These are phyloP conservation scores for Apantesis nais DNA, from an alignment of 2,888 invertebrate genomes.

Conservation along the genomic window DNA sequence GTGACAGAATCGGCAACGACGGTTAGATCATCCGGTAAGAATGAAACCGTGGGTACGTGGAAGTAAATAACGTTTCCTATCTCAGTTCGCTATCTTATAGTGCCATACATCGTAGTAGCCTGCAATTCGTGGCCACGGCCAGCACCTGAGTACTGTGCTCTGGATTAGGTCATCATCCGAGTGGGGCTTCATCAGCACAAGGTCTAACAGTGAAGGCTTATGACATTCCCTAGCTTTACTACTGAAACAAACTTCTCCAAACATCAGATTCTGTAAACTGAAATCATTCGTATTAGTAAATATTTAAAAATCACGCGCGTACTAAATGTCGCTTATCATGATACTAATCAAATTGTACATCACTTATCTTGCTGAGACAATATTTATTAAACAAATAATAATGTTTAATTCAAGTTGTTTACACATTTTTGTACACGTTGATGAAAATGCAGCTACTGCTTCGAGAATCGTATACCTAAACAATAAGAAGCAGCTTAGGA, in stretches of 20 bases:
- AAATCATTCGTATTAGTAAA: background rate
- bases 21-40: too few relatives aligned
- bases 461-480: background rate
- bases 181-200: too few relatives aligned
- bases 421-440: slow-evolving; percentile 10
- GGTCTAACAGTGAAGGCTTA: too few relatives aligned
- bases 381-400: slow-evolving; percentile 22
- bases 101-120: too few relatives aligned
- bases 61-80: too few relatives aligned
- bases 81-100: too few relatives aligned
- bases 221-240: too few relatives aligned
- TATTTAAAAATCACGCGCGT: background rate
- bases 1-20: too few relatives aligned
- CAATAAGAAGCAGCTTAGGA: background rate
- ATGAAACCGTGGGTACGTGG: too few relatives aligned
- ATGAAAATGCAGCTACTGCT: background rate
- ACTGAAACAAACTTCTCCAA: background rate
- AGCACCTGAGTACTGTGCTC: too few relatives aligned
- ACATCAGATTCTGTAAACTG: background rate
- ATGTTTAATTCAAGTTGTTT: slow-evolving; percentile 15
- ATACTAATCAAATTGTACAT: slow-evolving; percentile 12
- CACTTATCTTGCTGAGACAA: slow-evolving; percentile 12
- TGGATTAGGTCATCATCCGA: too few relatives aligned
- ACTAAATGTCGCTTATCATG: background rate
- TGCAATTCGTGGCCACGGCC: too few relatives aligned